Evolutionary conservation across 2,113 vertebrate genomes (phyloP), one percentile per base, ranked within the genome.

Genomic region (Crypturellus undulatus): DNA sequence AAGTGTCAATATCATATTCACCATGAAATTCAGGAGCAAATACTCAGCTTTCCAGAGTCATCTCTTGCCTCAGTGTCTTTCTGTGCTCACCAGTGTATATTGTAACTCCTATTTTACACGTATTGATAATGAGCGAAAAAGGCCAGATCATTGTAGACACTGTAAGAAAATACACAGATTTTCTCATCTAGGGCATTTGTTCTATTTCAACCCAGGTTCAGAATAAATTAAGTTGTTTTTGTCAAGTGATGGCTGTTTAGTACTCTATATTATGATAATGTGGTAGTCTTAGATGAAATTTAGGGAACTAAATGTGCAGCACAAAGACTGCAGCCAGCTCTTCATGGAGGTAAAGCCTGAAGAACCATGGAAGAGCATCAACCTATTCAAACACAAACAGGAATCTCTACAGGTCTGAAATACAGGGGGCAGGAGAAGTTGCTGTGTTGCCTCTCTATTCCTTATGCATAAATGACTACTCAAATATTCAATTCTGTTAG

Each of bases 71-170:
- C 8, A 24, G 7, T 19, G 13, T 75, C 34, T 78, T 42, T 38
- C 25, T 58, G 16, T 68, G 18, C 19, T 90, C 47, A 58, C 26
- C 34, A 28, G 28, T 34, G 20, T 40, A 68, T 86, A n/a, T 21
- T 49, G 69, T 47, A 11, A 90, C 70, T 52, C 42, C 38, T 34
- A 30, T 10, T 67, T 80, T 40, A 38, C 17, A 59, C 38, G 75
- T 75, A 75, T 12, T 60, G 62, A 49, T 25, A 80, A n/a, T 4
- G 30, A 2, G 11, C 14, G 49, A 76, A 24, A 78, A 34, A 56
- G 16, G 9, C 42, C 36, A 25, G 65, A 49, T 49, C 0, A 0
- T 59, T 71, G 22, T 5, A 47, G 17, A 47, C 10, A 3, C 34
- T 36, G 6, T 64, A 51, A 77, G 45, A 72, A 82, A 90, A 79